phyloP scores from a whole-genome alignment of 2,113 vertebrate species.

The Microcebus jonahi region DNA sequence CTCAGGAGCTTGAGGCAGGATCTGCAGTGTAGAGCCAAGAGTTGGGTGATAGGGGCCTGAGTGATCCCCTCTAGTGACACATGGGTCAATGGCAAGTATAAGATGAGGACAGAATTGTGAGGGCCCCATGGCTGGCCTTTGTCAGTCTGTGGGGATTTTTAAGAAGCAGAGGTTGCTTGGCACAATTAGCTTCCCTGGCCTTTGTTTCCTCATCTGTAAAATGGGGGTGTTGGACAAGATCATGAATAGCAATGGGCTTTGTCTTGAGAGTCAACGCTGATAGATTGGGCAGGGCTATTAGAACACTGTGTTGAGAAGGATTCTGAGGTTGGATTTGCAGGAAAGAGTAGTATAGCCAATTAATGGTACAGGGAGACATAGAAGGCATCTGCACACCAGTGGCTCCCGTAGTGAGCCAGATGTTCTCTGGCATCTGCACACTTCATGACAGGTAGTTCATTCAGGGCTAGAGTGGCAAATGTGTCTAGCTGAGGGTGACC shows the following conservation, averaged over 20 bases:
- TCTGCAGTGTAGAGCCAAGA: not conserved
- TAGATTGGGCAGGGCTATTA: not conserved
- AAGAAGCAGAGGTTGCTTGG: not conserved
- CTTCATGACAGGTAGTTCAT: no score
- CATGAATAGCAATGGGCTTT: not conserved
- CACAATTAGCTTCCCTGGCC: not conserved
- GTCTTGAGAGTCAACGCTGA: not conserved
- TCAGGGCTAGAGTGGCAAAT: not conserved
- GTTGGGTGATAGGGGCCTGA: not conserved
- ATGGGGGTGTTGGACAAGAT: not conserved
- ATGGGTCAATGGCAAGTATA: no score
- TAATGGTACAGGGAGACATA: no score
- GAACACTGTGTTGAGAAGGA: not conserved
- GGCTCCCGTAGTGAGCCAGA: fast-evolving
- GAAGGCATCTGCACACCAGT: fast-evolving
- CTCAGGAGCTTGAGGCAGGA: not conserved
- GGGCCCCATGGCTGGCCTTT: not conserved
- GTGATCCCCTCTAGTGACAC: not conserved
- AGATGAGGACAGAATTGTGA: not conserved
- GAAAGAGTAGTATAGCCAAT: no score
- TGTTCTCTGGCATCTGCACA: not conserved
- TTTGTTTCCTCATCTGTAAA: not conserved
- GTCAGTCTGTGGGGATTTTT: not conserved
- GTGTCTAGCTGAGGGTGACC: not conserved
- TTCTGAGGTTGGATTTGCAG: not conserved